Base-by-base conservation (phyloP, 2,113 vertebrate species). In the Australoheros scitulus region DNA sequence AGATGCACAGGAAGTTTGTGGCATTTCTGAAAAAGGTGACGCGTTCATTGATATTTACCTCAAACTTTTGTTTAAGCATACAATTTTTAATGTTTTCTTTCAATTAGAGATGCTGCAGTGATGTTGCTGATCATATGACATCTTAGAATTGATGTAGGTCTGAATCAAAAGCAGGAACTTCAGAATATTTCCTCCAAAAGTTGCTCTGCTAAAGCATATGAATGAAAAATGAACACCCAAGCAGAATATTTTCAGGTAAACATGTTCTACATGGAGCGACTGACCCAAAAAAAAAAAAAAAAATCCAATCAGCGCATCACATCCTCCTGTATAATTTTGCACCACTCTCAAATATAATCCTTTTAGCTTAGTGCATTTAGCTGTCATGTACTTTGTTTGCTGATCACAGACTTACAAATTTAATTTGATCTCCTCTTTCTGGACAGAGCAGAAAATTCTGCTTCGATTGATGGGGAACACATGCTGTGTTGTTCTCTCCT, bases 401-500 rank as follows among this genome's bases (percentile, higher is more conserved):
- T 58, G 26, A 61, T 76, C 36, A 50, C 68, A 64, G 55, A 68
- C 32, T 70, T 20, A 15, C 41, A 10, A 9, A 32, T 52, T 34
- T 22, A 61, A 80, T 74, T 68, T 72, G 18, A 57, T 32, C 13
- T 77, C 41, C 6, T 76, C 34, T 26, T 36, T 41, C 29, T 64
- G 75, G 36, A 80, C 32, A 29, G 11, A 75, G 59, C 61, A 65
- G 77, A 79, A 86, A 11, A 81, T 78, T 32, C 9, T 22, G 60
- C 47, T 81, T 43, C 22, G 55, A 77, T 64, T 79, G 77, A 77
- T 36, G 11, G 57, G n/a, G 17, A 84, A 58, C 63, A 18, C 55
- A 15, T 17, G 52, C 59, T 24, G 32, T 79, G 43, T 82, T 85
- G 74, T 86, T 59, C 63, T 61, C 60, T 50, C 29, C 32, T 77